Evolutionary conservation across 2,113 vertebrate species (phyloP).

Genomic region (Crypturellus undulatus): DNA sequence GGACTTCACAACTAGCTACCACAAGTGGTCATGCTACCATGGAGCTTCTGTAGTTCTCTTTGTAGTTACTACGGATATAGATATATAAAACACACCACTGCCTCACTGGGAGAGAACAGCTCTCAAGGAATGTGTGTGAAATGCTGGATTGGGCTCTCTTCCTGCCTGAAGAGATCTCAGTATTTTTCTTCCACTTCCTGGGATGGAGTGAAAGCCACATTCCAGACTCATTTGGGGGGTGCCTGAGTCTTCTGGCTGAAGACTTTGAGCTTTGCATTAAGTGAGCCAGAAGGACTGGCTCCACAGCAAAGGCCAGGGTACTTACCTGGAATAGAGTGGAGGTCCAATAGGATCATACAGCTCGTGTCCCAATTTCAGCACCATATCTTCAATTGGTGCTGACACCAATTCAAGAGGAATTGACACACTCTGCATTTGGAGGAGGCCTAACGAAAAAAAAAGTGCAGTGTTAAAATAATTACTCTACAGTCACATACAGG

Average conservation of each 20-base stretch:
- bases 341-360: neutral
- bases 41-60: neutral
- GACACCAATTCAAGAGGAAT: fast-evolving
- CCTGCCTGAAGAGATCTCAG: neutral
- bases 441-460: neutral
- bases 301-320: neutral
- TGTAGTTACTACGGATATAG: neutral
- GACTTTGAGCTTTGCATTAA: neutral
- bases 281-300: neutral
- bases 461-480: neutral
- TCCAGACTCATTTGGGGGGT: neutral
- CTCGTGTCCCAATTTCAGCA: neutral
- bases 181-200: neutral
- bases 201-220: fast-evolving
- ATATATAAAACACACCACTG: neutral
- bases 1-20: neutral
- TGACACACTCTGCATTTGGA: neutral
- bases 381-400: fast-evolving
- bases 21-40: neutral
- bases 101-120: neutral
- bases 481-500: neutral
- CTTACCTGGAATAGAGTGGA: neutral
- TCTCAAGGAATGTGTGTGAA: fast-evolving
- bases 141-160: neutral
- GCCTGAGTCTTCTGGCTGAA: neutral